These are phyloP conservation scores for Aporrectodea caliginosa DNA, from an alignment of 1,140 invertebrate species.

Conservation along the genomic window DNA sequence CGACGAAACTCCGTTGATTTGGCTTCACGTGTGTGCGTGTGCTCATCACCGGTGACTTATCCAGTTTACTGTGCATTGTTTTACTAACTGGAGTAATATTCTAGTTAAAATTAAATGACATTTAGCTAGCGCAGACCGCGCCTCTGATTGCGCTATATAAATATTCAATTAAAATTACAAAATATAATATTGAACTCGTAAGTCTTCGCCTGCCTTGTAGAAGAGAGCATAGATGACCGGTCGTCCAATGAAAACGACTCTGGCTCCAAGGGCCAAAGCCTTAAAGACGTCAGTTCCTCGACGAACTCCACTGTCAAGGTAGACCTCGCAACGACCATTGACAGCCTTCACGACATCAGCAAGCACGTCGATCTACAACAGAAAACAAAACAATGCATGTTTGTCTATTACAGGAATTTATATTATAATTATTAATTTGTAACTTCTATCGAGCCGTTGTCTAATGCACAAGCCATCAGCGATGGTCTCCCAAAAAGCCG, in stretches of 20 bases:
- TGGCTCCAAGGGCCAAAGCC: slow-evolving; percentile 83
- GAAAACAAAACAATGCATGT: not conserved
- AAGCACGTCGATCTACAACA: slow-evolving; percentile 76
- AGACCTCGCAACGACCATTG: slow-evolving; percentile 67
- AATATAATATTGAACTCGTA: not conserved
- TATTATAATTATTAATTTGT: not conserved
- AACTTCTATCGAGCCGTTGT: not conserved
- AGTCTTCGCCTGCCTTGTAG: slow-evolving; percentile 51
- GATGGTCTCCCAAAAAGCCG: not conserved
- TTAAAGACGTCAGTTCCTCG: slow-evolving; percentile 86
- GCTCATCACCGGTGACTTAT: not conserved
- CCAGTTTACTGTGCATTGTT: too few relatives aligned
- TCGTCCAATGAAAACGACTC: slow-evolving; percentile 78
- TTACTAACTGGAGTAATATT: too few relatives aligned
- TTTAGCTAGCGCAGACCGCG: too few relatives aligned
- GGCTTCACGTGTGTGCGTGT: not conserved
- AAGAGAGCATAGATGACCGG: slow-evolving; percentile 83
- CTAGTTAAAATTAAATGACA: too few relatives aligned
- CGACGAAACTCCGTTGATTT: not conserved
- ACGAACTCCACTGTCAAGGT: slow-evolving; percentile 81
- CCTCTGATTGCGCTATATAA: too few relatives aligned
- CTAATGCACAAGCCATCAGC: not conserved
- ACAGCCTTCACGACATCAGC: slow-evolving; percentile 77
- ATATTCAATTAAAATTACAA: not conserved
- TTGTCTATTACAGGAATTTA: not conserved